Percentiles rank a stretch among this genome's conserved stretches.
Conservation (phyloP, 2,797 vertebrate genomes). For the Eulemur mongoz region DNA sequence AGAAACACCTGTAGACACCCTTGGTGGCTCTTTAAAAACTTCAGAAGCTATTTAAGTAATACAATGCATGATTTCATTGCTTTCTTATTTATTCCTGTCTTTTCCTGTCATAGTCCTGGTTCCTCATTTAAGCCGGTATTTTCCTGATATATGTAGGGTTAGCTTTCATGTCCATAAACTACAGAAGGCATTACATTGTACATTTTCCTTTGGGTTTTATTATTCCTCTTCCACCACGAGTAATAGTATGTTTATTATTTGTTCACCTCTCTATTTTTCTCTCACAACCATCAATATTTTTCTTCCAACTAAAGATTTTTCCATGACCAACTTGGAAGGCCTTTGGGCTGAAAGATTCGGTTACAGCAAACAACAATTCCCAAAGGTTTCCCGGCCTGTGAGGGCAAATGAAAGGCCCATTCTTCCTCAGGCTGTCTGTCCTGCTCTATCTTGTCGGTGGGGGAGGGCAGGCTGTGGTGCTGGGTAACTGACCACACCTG, state of each 20-base stretch:
- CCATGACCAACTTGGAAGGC: conserved; percentile 64
- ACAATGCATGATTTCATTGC: not conserved
- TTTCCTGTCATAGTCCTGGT: not conserved
- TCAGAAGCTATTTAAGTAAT: not conserved
- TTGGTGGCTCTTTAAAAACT: not conserved
- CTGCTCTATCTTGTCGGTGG: conserved; percentile 44
- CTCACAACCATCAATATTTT: conserved; percentile 54
- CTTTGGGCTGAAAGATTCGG: conserved; percentile 48
- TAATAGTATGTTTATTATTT: not conserved
- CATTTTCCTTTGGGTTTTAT: conserved; percentile 27
- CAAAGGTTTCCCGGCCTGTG: conserved; percentile 54
- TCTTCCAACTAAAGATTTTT: conserved; percentile 56
- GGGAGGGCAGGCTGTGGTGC: not conserved
- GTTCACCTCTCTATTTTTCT: not conserved
- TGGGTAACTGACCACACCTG: not conserved
- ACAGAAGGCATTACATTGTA: not conserved
- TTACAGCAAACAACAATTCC: conserved; percentile 76
- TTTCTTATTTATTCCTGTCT: not conserved
- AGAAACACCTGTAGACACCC: not conserved
- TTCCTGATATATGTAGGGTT: not conserved
- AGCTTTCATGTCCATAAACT: not conserved
- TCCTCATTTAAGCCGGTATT: not conserved
- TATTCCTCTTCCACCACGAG: not conserved
- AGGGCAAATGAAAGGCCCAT: conserved; percentile 70
- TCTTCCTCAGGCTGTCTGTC: conserved; percentile 49